Evolutionary conservation across 2,888 invertebrate genomes (phyloP).

Genomic region (Tachina fera): DNA sequence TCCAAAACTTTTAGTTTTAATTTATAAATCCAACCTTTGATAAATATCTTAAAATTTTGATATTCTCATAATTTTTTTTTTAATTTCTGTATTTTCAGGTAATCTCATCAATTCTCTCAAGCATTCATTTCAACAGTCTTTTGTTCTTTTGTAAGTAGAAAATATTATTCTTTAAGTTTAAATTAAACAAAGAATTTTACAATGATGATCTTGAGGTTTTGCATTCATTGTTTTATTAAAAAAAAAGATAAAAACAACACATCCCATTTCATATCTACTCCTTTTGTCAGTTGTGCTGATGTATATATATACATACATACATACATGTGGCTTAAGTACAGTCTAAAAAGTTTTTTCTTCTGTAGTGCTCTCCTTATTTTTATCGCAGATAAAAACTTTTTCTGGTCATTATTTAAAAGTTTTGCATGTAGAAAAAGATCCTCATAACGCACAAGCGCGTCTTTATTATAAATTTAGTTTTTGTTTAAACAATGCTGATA

Average conservation of each 20-base stretch:
- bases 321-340: not conserved
- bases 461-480: no score
- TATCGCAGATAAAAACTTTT: not conserved
- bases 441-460: not conserved
- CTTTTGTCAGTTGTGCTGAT: conserved; percentile 57
- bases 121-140: not conserved
- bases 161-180: not conserved
- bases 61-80: not conserved
- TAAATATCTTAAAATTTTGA: no score
- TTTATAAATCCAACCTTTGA: no score
- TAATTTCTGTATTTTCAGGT: not conserved
- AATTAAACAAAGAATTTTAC: conserved; percentile 6
- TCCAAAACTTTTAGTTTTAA: no score
- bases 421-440: not conserved
- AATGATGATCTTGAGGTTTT: conserved; percentile 43
- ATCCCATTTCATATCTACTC: conserved; percentile 22
- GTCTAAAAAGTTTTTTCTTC: conserved; percentile 3
- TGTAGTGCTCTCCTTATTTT: not conserved
- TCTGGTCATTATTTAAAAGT: conserved; percentile 17
- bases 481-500: no score
- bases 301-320: not conserved
- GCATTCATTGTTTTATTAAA: not conserved
- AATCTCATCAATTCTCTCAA: not conserved
- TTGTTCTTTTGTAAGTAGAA: not conserved
- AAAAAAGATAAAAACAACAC: conserved; percentile 3